These are phyloP conservation scores for Trinectes maculatus DNA, from an alignment of 2,113 vertebrate genomes.

Conservation along the genomic window DNA sequence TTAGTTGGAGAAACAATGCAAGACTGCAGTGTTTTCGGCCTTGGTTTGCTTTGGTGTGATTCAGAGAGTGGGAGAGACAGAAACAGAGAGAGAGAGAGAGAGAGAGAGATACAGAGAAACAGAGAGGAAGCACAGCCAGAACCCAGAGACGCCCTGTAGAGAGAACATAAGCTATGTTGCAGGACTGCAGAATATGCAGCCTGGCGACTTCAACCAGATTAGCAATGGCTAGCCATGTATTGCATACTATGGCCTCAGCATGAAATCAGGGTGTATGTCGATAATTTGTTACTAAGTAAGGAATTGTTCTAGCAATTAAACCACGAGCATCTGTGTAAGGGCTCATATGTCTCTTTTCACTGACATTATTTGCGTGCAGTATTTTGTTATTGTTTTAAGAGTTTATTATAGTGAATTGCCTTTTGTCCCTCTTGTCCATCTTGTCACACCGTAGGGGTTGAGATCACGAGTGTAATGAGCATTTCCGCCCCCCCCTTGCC, in stretches of 20 bases:
- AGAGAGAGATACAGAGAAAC: constrained; percentile 27
- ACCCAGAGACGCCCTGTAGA: constrained; percentile 72
- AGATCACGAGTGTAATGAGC: too few species aligned
- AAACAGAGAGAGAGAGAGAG: constrained; percentile 3
- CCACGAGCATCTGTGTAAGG: background rate
- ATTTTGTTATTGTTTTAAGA: background rate
- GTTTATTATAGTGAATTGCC: background rate
- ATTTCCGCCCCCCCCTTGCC: too few species aligned
- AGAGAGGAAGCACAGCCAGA: constrained; percentile 70
- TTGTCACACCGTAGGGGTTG: too few species aligned
- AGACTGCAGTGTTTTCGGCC: constrained; percentile 73
- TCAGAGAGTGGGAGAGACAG: constrained; percentile 35
- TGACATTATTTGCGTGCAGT: background rate
- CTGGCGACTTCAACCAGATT: constrained; percentile 76
- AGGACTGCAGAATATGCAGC: constrained; percentile 74
- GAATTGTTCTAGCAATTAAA: constrained; percentile 39
- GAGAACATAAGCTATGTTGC: constrained; percentile 82
- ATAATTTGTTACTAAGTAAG: constrained; percentile 56
- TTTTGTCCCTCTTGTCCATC: too few species aligned
- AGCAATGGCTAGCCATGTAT: constrained; percentile 72
- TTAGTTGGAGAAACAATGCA: constrained; percentile 78
- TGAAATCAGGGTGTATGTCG: constrained; percentile 48
- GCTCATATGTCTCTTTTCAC: constrained; percentile 14
- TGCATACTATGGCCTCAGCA: constrained; percentile 53
- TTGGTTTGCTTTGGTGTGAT: constrained; percentile 68